Conservation (phyloP, 2,113 vertebrate species). For the Merops nubicus region DNA sequence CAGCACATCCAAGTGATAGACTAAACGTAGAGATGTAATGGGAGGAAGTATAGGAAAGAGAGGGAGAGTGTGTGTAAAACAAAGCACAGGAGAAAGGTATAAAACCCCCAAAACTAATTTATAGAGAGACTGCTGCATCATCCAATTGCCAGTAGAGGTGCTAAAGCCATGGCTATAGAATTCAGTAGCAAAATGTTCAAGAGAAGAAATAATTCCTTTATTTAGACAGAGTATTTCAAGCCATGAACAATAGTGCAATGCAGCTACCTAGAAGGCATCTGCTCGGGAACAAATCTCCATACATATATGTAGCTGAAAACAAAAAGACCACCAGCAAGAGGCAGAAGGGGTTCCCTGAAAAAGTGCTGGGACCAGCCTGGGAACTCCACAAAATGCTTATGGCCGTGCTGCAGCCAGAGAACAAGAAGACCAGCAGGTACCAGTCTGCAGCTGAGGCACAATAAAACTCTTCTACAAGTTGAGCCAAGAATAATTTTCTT, state of each 20-base stretch:
- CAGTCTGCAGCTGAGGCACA: slow-evolving; percentile 37
- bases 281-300: background rate
- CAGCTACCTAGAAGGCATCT: background rate
- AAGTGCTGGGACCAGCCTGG: background rate
- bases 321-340: background rate
- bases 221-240: background rate
- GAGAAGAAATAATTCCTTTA: background rate
- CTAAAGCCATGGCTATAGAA: background rate
- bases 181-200: background rate
- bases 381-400: background rate
- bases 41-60: background rate
- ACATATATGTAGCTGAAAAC: background rate
- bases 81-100: background rate
- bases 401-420: background rate
- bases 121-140: background rate
- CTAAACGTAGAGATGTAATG: accelerated
- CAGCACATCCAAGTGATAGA: background rate
- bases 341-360: background rate
- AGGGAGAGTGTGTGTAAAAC: background rate
- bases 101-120: background rate
- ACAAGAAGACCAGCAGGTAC: slow-evolving; percentile 46
- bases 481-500: slow-evolving; percentile 36
- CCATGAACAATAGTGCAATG: background rate
- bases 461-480: background rate
- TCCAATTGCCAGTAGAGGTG: background rate